phyloP scores from a whole-genome alignment of 2,888 invertebrate species.

The Quadroppia sp. region DNA sequence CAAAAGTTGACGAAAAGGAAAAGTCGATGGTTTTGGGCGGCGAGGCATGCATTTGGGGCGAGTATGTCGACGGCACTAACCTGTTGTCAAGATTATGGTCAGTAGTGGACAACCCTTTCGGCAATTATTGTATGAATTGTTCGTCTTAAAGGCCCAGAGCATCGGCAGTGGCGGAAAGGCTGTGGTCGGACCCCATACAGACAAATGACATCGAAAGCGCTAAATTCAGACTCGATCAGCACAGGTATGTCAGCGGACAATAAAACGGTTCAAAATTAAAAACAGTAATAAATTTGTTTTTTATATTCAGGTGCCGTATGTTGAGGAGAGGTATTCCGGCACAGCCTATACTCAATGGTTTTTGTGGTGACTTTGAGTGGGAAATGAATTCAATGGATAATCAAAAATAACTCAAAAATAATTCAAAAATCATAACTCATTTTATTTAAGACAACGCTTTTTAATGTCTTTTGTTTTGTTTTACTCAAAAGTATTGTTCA shows the following conservation, averaged over 20 bases:
- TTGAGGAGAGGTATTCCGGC: slow-evolving; percentile 53
- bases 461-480: too few relatives aligned
- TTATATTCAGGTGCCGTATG: slow-evolving; percentile 64
- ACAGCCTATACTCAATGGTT: slow-evolving; percentile 51
- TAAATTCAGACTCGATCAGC: slow-evolving; percentile 50
- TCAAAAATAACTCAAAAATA: too few relatives aligned
- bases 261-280: slow-evolving; percentile 16
- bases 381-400: slow-evolving; percentile 30
- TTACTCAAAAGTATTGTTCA: too few relatives aligned
- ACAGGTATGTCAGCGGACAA: slow-evolving; percentile 69
- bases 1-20: slow-evolving; percentile 52
- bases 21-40: slow-evolving; percentile 68
- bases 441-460: too few relatives aligned
- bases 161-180: slow-evolving; percentile 74
- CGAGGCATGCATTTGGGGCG: slow-evolving; percentile 88
- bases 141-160: slow-evolving; percentile 64
- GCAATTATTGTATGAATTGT: not conserved
- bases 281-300: not conserved
- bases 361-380: slow-evolving; percentile 51
- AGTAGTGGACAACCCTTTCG: slow-evolving; percentile 43
- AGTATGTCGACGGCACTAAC: slow-evolving; percentile 69
- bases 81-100: slow-evolving; percentile 65
- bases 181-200: slow-evolving; percentile 63
- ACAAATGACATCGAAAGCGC: slow-evolving; percentile 56
- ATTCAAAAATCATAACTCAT: too few relatives aligned